phyloP scores from a whole-genome alignment of 2,888 invertebrate genomes.

The Drosophila greeni region DNA sequence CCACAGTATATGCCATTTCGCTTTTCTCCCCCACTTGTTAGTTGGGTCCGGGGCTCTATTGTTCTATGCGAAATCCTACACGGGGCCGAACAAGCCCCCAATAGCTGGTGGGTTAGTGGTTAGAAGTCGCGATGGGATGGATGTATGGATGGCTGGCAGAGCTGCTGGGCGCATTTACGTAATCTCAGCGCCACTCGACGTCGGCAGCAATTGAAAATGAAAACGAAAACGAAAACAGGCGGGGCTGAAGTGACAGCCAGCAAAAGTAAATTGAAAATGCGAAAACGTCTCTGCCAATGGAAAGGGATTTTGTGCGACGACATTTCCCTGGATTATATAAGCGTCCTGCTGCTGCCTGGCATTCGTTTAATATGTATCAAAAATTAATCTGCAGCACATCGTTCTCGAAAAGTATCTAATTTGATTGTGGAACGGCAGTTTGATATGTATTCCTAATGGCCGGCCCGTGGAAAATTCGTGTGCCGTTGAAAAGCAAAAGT shows the following conservation, averaged over 20 bases:
- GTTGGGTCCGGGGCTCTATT: slow-evolving; percentile 32
- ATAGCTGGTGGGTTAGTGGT: slow-evolving; percentile 7
- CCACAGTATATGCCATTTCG: slow-evolving; percentile 32
- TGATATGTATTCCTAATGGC: slow-evolving; percentile 27
- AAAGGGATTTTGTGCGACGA: slow-evolving; percentile 15
- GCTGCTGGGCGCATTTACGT: slow-evolving; percentile 59
- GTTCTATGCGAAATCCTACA: slow-evolving; percentile 46
- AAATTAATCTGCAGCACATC: slow-evolving; percentile 23
- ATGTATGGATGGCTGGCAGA: slow-evolving; percentile 21
- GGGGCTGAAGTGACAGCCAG: slow-evolving; percentile 24
- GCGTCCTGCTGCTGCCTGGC: slow-evolving; percentile 19
- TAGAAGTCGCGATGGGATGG: slow-evolving; percentile 10
- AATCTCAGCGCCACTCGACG: slow-evolving; percentile 54
- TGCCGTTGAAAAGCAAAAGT: slow-evolving; percentile 43
- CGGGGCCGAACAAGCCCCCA: slow-evolving; percentile 32
- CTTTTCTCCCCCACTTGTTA: slow-evolving; percentile 32
- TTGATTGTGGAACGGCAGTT: slow-evolving; percentile 33
- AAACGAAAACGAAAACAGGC: slow-evolving; percentile 31
- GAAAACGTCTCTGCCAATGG: slow-evolving; percentile 6
- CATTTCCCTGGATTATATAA: slow-evolving; percentile 39
- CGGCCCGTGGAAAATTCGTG: slow-evolving; percentile 42
- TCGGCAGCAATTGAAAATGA: slow-evolving; percentile 39
- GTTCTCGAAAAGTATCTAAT: slow-evolving; percentile 22
- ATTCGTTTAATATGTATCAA: slow-evolving; percentile 26
- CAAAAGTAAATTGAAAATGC: slow-evolving; percentile 41